Evolutionary conservation across 2,888 invertebrate genomes (phyloP).

Genomic region (Lacanobia oleracea): DNA sequence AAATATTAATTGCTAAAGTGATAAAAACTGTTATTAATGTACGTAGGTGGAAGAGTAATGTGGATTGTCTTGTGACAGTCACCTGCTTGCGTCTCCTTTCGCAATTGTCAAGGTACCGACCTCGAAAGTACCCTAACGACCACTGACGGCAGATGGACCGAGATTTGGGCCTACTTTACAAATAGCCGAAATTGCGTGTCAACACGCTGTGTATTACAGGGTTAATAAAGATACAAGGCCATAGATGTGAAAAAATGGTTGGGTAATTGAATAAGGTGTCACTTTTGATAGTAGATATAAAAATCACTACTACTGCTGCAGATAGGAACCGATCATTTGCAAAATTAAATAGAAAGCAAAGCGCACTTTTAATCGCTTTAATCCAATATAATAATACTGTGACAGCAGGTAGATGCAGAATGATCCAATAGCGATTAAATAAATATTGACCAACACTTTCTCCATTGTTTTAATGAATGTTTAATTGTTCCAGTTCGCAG

Average conservation of each 20-base stretch:
- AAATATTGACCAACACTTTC: not conserved
- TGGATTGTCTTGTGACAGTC: constrained; percentile 54
- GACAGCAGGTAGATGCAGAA: not conserved
- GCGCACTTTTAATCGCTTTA: not conserved
- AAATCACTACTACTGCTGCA: not conserved
- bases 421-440: not conserved
- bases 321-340: not conserved
- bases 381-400: not conserved
- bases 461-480: not conserved
- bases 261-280: constrained; percentile 12
- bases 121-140: constrained; percentile 55
- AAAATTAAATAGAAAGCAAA: not conserved
- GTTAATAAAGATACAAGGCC: constrained; percentile 23
- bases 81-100: constrained; percentile 46
- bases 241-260: constrained; percentile 21
- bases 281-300: not conserved
- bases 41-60: constrained; percentile 52
- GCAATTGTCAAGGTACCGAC: constrained; percentile 56
- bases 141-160: constrained; percentile 22
- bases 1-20: constrained; percentile 16
- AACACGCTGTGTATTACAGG: constrained; percentile 27
- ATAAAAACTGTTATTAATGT: constrained; percentile 35
- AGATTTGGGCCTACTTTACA: constrained; percentile 37
- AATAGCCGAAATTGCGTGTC: constrained; percentile 21
- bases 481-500: constrained; percentile 71